phyloP scores from a whole-genome alignment of 2,113 vertebrate species.

The Balaenoptera acutorostrata region DNA sequence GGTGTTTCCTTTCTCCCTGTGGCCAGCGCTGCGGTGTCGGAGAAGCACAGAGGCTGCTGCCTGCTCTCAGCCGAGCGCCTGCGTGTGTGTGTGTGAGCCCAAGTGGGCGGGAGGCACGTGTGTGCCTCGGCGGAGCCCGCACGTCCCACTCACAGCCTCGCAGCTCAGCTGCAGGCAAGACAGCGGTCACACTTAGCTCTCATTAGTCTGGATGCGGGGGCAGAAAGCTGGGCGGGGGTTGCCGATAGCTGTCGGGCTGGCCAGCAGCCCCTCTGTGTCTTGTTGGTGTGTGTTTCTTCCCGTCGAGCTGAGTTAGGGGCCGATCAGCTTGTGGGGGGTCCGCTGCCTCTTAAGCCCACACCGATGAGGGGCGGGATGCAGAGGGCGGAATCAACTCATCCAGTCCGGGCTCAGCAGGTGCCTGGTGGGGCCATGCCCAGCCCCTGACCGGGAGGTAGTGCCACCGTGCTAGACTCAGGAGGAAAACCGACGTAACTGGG shows the following conservation, averaged over 20 bases:
- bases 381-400: background rate
- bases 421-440: fast-evolving
- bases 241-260: background rate
- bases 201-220: slow-evolving; percentile 33
- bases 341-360: background rate
- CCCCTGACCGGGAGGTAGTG: background rate
- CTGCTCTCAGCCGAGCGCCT: background rate
- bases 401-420: background rate
- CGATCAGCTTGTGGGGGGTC: background rate
- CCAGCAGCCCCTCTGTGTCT: background rate
- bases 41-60: background rate
- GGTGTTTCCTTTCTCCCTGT: background rate
- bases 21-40: background rate
- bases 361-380: background rate
- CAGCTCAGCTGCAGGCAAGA: background rate
- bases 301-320: background rate
- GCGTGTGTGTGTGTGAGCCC: background rate
- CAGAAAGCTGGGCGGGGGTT: background rate
- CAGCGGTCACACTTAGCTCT: background rate
- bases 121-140: background rate
- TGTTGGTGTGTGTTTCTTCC: background rate
- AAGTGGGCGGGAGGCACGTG: background rate
- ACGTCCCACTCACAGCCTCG: background rate
- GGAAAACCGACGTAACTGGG: background rate
- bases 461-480: background rate